phyloP scores from a whole-genome alignment of 1,140 invertebrate genomes.

The Caenorhabditis briggsae region DNA sequence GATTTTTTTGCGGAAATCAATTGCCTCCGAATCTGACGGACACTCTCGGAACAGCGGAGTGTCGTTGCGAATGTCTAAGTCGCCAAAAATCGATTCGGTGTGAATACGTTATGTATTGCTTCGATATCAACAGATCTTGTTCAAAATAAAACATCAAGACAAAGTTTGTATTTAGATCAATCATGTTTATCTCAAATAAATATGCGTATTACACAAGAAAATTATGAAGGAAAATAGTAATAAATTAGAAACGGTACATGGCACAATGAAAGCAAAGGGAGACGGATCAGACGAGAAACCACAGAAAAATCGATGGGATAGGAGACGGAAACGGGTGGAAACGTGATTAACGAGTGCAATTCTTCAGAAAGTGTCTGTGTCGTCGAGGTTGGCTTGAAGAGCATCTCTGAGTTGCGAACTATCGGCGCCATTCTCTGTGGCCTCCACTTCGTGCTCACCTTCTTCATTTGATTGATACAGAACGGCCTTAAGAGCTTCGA shows the following conservation, averaged over 20 bases:
- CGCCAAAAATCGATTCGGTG: too few relatives aligned
- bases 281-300: not conserved
- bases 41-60: not conserved
- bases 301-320: not conserved
- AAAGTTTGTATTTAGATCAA: too few relatives aligned
- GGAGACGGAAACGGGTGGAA: not conserved
- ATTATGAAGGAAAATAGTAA: not conserved
- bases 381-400: not conserved
- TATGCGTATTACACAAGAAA: conserved; percentile 39
- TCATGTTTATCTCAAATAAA: not conserved
- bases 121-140: too few relatives aligned
- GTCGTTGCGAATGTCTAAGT: not conserved
- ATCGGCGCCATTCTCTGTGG: not conserved
- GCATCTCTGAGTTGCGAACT: not conserved
- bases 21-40: not conserved
- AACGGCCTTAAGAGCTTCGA: not conserved
- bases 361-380: conserved; percentile 27
- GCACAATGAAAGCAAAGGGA: conserved; percentile 10
- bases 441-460: too few relatives aligned
- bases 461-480: not conserved
- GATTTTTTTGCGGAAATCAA: not conserved
- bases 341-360: not conserved
- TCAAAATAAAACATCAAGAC: too few relatives aligned
- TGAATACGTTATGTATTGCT: too few relatives aligned
- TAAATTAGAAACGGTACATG: conserved; percentile 34